Evolutionary conservation across 2,113 vertebrate genomes (phyloP).

Genomic region (Bubo scandiacus): DNA sequence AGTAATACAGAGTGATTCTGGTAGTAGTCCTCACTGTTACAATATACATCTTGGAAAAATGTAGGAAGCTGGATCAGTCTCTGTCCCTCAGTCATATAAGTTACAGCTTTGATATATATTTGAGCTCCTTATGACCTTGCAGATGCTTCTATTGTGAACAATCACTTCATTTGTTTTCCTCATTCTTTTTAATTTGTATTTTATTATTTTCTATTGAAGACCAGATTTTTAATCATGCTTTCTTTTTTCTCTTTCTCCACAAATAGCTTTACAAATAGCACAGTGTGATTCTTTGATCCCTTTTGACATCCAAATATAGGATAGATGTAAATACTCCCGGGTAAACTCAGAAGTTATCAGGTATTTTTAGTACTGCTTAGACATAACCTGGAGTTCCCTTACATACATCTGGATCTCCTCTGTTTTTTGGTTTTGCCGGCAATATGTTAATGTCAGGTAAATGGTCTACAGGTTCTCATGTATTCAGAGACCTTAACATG

Average conservation of each 20-base stretch:
- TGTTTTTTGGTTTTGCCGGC: not conserved
- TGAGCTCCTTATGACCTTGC: not conserved
- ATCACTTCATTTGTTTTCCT: not conserved
- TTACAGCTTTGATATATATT: not conserved
- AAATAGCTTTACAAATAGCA: not conserved
- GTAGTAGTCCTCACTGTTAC: not conserved
- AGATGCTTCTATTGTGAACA: not conserved
- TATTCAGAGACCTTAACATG: not conserved
- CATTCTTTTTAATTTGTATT: not conserved
- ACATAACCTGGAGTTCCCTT: not conserved
- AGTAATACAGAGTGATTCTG: not conserved
- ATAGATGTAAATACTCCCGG: not conserved
- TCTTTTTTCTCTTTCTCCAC: not conserved
- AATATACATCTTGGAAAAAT: not conserved
- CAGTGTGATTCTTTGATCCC: not conserved
- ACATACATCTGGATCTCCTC: slow-evolving; percentile 11
- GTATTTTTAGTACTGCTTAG: not conserved
- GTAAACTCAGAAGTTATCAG: not conserved
- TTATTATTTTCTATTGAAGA: not conserved
- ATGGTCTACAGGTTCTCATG: not conserved
- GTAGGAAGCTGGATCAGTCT: not conserved
- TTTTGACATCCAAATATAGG: not conserved
- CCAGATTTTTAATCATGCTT: not conserved
- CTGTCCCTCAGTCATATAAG: not conserved
- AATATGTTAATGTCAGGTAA: not conserved